Evolutionary conservation across 2,113 vertebrate species (phyloP), one percentile per base, ranked within the genome.

Genomic region (Mirounga angustirostris): DNA sequence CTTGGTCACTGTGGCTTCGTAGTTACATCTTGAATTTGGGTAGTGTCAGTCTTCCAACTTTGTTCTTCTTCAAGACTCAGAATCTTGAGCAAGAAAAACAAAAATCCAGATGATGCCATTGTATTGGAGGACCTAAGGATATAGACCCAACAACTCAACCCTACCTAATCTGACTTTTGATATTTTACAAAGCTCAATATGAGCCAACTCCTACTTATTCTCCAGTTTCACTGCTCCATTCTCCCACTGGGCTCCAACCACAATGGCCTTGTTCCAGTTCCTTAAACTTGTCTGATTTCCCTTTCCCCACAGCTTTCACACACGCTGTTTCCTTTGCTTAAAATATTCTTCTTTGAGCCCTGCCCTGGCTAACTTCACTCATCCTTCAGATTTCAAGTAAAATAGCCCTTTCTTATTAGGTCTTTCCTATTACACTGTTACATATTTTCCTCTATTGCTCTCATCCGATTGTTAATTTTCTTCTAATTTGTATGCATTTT

Each of bases 21-120:
- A 61, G 59, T 50, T 50, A 67, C 52, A 33, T 61, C 79, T 89
- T 78, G 19, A 78, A 78, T 61, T 43, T 2, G 0, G 15, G 36
- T 40, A 54, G 33, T 15, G 3, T 61, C 58, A 83, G 3, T 46
- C 30, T 24, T 78, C 52, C 36, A 84, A 59, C 33, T 67, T 89
- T 54, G 86, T 26, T 89, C 46, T 46, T 80, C 7, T 92, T 92
- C 56, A 89, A 46, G 63, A 58, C 43, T 15, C 52, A 59, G 81
- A 92, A 79, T 73, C 79, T 74, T 71, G 50, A 94, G 54, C 50
- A 95, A 93, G n/a, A 56, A 52, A 94, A 94, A 67, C 1, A 88
- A 88, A 88, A 89, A 71, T 73, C 56, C 13, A 14, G 40, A 65
- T 43, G 43, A 26, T 76, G 16, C 58, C 46, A 67, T 33, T 76